A percentile compares a stretch with the other conserved stretches of the same genome.
phyloP scores from a whole-genome alignment of 2,113 vertebrate genomes.

The Dolichotis patagonum region DNA sequence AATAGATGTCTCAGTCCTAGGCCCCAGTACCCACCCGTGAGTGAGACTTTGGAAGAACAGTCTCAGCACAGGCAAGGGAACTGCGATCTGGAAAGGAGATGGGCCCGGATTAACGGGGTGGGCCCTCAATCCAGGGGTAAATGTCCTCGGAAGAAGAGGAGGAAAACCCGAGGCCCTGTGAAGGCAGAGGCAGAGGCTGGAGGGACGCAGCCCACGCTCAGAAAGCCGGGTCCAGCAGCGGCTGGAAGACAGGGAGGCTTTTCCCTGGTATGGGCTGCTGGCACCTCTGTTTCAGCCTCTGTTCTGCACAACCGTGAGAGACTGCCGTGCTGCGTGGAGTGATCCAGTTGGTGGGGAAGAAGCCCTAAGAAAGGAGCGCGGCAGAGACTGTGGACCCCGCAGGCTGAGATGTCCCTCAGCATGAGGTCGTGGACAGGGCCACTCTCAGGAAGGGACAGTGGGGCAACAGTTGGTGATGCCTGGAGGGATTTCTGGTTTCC shows the following conservation, averaged over 20 bases:
- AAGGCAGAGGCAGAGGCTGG: background rate
- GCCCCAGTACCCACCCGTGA: background rate
- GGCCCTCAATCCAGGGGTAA: background rate
- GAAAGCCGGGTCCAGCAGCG: background rate
- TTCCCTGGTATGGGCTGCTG: background rate
- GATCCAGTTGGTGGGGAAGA: rapidly evolving
- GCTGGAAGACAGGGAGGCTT: background rate
- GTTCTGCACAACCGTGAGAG: background rate
- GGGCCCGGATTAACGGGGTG: background rate
- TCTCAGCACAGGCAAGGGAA: background rate
- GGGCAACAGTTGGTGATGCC: background rate
- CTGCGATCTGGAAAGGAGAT: background rate
- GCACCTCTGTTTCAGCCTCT: background rate
- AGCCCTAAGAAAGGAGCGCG: too few relatives aligned
- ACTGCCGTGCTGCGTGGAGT: background rate
- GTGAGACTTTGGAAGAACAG: background rate
- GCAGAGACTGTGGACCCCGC: background rate
- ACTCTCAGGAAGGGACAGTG: background rate
- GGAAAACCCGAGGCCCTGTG: background rate
- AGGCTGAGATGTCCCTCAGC: background rate
- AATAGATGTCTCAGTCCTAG: background rate
- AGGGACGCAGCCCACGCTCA: background rate
- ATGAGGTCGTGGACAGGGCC: background rate
- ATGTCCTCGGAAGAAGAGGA: background rate
- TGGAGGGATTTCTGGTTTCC: background rate